phyloP scores from a whole-genome alignment of 2,888 invertebrate genomes.

The Deilephila elpenor region DNA sequence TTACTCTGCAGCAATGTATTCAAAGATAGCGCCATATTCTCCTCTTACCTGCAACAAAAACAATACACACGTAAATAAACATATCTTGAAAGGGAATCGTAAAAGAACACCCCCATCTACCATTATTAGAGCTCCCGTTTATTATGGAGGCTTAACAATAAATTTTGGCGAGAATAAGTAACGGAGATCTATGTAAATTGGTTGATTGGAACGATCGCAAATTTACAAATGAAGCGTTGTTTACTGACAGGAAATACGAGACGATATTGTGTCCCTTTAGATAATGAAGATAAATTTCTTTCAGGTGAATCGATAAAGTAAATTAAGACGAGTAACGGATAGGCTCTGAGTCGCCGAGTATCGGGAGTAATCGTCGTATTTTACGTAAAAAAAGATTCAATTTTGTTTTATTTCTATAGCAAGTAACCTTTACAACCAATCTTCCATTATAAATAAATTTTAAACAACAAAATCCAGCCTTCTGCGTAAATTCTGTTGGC shows the following conservation, averaged over 20 bases:
- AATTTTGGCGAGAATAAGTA: not conserved
- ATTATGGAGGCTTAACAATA: slow-evolving; percentile 33
- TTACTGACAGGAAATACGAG: slow-evolving; percentile 48
- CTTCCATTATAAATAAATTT: too few species aligned
- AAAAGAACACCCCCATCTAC: slow-evolving; percentile 38
- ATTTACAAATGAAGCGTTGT: slow-evolving; percentile 52
- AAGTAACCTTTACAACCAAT: not conserved
- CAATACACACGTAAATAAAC: slow-evolving; percentile 61
- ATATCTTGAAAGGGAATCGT: slow-evolving; percentile 54
- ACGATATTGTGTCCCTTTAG: slow-evolving; percentile 43
- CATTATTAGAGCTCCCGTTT: slow-evolving; percentile 44
- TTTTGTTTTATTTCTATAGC: not conserved
- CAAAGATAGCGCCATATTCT: slow-evolving; percentile 35
- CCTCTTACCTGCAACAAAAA: slow-evolving; percentile 72
- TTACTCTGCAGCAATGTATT: slow-evolving; percentile 41
- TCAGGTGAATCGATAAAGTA: slow-evolving; percentile 31
- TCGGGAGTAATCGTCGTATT: not conserved
- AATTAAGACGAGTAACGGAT: slow-evolving; percentile 33
- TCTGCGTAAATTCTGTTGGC: too few species aligned
- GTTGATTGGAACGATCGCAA: slow-evolving; percentile 37
- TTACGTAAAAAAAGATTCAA: not conserved
- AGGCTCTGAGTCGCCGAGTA: not conserved
- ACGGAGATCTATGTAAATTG: slow-evolving; percentile 2
- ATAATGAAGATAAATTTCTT: slow-evolving; percentile 51
- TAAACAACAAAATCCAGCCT: too few species aligned